Conservation (phyloP, 1,140 invertebrate species). For the Trachelipus rathkii region DNA sequence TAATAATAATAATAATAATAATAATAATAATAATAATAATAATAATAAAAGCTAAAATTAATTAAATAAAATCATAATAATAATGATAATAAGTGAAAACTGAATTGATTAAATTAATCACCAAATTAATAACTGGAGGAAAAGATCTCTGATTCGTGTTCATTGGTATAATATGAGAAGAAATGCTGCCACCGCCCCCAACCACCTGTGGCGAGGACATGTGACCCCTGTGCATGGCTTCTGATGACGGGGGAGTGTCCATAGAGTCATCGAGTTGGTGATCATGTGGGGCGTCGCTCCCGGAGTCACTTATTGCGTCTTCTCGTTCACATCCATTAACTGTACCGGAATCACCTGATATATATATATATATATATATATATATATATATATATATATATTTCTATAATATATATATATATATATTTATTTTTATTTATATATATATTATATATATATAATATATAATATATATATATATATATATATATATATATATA, state of each 20-base stretch:
- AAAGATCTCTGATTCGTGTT: background rate
- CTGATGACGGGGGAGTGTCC: constrained; percentile 35
- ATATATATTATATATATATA: too few relatives aligned
- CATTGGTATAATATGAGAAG: constrained; percentile 4
- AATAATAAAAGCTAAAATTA: too few relatives aligned
- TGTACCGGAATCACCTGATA: constrained; percentile 9
- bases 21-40: too few relatives aligned
- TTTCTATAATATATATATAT: constrained; percentile 10
- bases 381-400: constrained; percentile 19
- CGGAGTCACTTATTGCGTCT: constrained; percentile 41
- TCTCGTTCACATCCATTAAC: constrained; percentile 39
- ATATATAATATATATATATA: too few relatives aligned
- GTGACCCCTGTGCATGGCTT: constrained; percentile 4
- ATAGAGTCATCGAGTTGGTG: constrained; percentile 41
- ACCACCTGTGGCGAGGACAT: constrained; percentile 19
- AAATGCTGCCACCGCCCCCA: constrained; percentile 7
- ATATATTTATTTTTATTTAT: background rate
- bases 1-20: too few relatives aligned
- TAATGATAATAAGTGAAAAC: too few relatives aligned
- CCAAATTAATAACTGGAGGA: constrained; percentile 6
- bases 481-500: too few relatives aligned
- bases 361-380: background rate
- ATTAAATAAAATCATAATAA: too few relatives aligned
- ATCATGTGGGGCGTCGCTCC: constrained; percentile 37
- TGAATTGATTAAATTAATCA: background rate